Evolutionary conservation across 2,797 vertebrate species (phyloP).

Genomic region (Sebastes glaucus): DNA sequence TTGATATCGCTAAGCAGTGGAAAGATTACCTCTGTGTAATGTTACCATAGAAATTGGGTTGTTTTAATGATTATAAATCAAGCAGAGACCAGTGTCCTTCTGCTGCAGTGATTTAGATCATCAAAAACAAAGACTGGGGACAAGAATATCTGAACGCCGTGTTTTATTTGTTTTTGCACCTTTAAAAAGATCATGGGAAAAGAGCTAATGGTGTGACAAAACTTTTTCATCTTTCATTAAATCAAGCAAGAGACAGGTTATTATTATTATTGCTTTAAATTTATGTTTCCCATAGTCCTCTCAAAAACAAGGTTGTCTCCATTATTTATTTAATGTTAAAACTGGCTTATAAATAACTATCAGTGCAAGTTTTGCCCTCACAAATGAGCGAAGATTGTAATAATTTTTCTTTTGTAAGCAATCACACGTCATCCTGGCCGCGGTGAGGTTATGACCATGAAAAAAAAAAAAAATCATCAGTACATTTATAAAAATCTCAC

Average conservation of each 20-base stretch:
- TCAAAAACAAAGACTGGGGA: not conserved
- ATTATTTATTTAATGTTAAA: constrained; percentile 32
- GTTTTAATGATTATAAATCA: constrained; percentile 63
- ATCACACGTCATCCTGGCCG: constrained; percentile 26
- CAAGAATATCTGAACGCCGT: constrained; percentile 15
- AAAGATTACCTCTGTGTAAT: constrained; percentile 44
- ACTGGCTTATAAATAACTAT: constrained; percentile 23
- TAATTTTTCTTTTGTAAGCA: constrained; percentile 6
- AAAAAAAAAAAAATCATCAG: constrained; percentile 45
- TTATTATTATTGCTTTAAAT: constrained; percentile 19
- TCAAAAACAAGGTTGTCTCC: constrained; percentile 9
- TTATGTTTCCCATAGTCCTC: not conserved
- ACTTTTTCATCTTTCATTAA: constrained; percentile 19
- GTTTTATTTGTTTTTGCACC: not conserved
- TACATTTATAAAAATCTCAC: constrained; percentile 53
- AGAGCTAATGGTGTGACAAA: constrained; percentile 29
- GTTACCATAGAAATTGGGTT: constrained; percentile 67
- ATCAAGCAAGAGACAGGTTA: constrained; percentile 3
- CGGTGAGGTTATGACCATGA: constrained; percentile 47
- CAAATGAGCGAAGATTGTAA: constrained; percentile 13
- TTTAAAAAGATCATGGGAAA: constrained; percentile 6
- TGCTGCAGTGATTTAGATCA: constrained; percentile 37
- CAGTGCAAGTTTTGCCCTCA: constrained; percentile 4
- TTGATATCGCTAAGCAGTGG: constrained; percentile 52
- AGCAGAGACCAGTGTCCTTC: constrained; percentile 34